A percentile compares a stretch with the other conserved stretches of the same genome.
Conservation (phyloP, 2,888 invertebrate genomes). For the Scaptomyza parva region DNA sequence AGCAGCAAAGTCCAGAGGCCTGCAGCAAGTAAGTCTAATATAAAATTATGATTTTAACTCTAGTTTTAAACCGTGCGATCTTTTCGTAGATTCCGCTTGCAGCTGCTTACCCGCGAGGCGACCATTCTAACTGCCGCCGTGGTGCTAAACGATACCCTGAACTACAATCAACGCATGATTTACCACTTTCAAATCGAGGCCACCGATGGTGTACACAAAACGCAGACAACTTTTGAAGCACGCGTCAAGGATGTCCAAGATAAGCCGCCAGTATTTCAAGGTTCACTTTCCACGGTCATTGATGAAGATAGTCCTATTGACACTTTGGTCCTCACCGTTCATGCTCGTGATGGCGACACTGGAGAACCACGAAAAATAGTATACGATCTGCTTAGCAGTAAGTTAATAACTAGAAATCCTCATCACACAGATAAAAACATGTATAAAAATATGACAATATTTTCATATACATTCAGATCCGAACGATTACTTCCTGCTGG, state of each 20-base stretch:
- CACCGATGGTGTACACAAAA: conserved; percentile 91
- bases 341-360: conserved; percentile 93
- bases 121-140: conserved; percentile 90
- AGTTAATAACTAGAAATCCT: conserved; percentile 72
- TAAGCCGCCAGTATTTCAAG: conserved; percentile 93
- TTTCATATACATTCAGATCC: conserved; percentile 87
- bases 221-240: conserved; percentile 90
- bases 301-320: conserved; percentile 94
- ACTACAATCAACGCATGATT: conserved; percentile 91
- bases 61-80: background rate
- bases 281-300: conserved; percentile 91
- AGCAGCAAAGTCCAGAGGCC: conserved; percentile 84
- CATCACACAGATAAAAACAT: no score
- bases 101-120: conserved; percentile 85
- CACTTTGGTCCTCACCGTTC: conserved; percentile 91
- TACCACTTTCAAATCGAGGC: conserved; percentile 92
- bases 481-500: conserved; percentile 93
- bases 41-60: background rate
- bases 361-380: conserved; percentile 92
- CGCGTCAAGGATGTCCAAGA: conserved; percentile 94
- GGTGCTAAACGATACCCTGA: conserved; percentile 89
- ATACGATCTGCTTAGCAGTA: conserved; percentile 92
- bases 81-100: conserved; percentile 78
- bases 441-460: background rate
- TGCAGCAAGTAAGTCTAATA: conserved; percentile 80